Evolutionary conservation across 1,140 invertebrate species (phyloP).

Genomic region (Coelopa frigida): DNA sequence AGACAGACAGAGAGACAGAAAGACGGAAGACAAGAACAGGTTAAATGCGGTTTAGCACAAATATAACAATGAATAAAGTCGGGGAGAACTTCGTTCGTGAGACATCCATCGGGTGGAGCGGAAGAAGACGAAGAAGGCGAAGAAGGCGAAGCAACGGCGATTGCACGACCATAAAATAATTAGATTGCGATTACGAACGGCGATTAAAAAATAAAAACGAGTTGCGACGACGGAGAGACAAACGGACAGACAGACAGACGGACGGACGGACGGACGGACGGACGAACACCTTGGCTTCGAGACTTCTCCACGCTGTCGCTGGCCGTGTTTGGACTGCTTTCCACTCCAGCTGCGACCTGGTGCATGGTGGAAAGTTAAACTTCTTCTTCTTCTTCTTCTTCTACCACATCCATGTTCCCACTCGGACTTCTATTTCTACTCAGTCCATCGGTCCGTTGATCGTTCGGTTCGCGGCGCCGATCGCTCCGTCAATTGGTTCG

Average conservation of each 20-base stretch:
- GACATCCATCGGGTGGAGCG: background rate
- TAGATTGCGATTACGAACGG: background rate
- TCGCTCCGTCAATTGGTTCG: too few species aligned
- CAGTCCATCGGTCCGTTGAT: too few species aligned
- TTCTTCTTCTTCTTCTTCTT: too few species aligned
- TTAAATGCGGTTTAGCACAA: too few species aligned
- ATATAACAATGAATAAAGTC: background rate
- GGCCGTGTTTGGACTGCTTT: too few species aligned
- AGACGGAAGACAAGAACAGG: background rate
- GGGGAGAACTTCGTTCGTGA: background rate
- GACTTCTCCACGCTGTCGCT: too few species aligned
- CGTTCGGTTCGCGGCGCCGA: too few species aligned
- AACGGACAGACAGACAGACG: conserved; percentile 1
- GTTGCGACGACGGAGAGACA: background rate
- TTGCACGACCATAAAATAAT: background rate
- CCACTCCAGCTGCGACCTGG: too few species aligned
- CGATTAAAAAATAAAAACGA: background rate
- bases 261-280: background rate
- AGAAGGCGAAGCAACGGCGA: background rate
- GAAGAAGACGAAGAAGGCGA: background rate
- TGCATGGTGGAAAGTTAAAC: too few species aligned
- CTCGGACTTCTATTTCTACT: too few species aligned
- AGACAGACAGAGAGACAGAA: background rate
- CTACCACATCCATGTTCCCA: too few species aligned
- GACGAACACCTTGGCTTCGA: conserved; percentile 2